These are phyloP conservation scores for Epinotia nisella DNA, from an alignment of 2,888 invertebrate genomes.

Conservation along the genomic window DNA sequence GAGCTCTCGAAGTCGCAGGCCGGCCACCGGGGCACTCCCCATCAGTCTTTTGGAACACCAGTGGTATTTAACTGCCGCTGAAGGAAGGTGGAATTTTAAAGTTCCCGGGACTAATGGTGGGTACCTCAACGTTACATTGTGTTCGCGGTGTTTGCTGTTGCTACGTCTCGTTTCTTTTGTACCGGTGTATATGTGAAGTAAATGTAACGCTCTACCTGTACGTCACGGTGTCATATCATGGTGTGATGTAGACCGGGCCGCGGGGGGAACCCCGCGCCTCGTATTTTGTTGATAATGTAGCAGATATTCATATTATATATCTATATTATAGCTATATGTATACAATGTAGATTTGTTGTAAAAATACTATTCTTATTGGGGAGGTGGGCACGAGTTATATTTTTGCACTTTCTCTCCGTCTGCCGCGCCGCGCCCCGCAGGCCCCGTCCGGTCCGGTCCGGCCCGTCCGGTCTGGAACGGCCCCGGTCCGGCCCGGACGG, in stretches of 20 bases:
- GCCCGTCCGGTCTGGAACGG: not conserved
- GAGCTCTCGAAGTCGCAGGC: conserved; percentile 16
- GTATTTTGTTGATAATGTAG: conserved; percentile 67
- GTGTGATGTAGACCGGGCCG: conserved; percentile 64
- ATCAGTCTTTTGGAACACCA: not conserved
- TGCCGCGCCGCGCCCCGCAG: conserved; percentile 31
- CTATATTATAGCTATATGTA: conserved; percentile 63
- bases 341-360: conserved; percentile 62
- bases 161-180: conserved; percentile 45
- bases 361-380: conserved; percentile 47
- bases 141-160: conserved; percentile 50
- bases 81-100: not conserved
- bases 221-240: conserved; percentile 76
- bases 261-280: conserved; percentile 44
- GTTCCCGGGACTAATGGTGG: conserved; percentile 22
- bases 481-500: conserved; percentile 11
- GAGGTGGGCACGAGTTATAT: conserved; percentile 59
- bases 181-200: conserved; percentile 44
- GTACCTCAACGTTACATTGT: conserved; percentile 41
- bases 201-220: conserved; percentile 52
- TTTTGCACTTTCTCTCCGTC: conserved; percentile 66
- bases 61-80: too few relatives aligned
- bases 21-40: conserved; percentile 21
- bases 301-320: conserved; percentile 56
- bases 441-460: conserved; percentile 22